These are phyloP conservation scores for Thelohanellus kitauei DNA, from an alignment of 30 jellyfish, hydroid and myxozoan genomes.

Conservation along the genomic window DNA sequence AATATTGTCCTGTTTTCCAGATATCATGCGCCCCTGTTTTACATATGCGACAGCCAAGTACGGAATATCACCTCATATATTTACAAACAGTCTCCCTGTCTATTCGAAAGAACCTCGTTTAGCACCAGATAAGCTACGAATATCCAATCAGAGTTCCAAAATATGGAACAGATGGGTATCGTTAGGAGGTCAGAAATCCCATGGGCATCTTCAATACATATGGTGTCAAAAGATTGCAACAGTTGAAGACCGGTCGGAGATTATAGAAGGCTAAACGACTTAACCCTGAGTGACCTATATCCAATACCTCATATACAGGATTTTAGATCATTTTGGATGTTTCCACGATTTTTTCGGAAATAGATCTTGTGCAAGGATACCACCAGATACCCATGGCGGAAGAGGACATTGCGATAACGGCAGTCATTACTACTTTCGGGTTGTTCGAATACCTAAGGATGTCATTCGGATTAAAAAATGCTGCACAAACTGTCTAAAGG, in stretches of 20 bases:
- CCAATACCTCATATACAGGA: conserved; percentile 17
- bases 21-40: no score
- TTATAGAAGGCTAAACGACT: conserved; percentile 10
- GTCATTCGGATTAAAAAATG: background rate
- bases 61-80: no score
- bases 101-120: no score
- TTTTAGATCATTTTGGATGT: conserved; percentile 4
- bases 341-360: background rate
- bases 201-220: conserved; percentile 1
- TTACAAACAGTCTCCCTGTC: no score
- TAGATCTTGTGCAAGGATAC: background rate
- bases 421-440: background rate
- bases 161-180: no score
- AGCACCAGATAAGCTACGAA: no score
- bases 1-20: no score
- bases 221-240: background rate
- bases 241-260: conserved; percentile 11
- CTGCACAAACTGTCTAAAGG: conserved; percentile 1
- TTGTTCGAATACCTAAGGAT: background rate
- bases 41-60: no score
- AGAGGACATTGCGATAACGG: background rate
- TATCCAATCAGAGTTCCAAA: no score
- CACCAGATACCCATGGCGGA: conserved; percentile 1
- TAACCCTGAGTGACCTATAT: conserved; percentile 7
- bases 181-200: background rate